Conservation (phyloP, 2,797 vertebrate genomes). For the Bradypus variegatus region DNA sequence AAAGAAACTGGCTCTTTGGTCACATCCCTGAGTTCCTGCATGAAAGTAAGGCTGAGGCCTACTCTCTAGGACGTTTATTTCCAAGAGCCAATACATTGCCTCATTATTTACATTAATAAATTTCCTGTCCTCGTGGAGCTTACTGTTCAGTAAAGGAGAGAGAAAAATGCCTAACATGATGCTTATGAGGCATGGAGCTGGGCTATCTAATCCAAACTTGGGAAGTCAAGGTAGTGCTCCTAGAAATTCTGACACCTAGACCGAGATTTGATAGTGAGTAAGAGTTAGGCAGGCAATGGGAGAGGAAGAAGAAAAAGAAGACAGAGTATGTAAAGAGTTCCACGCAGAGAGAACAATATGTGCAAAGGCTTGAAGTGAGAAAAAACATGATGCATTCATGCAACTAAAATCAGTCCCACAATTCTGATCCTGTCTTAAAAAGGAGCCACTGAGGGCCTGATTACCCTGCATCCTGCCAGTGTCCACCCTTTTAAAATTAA, state of each 20-base stretch:
- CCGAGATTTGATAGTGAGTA: background rate
- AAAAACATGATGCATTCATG: background rate
- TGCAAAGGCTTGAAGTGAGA: background rate
- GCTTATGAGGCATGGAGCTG: background rate
- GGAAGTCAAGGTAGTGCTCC: background rate
- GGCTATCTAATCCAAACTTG: background rate
- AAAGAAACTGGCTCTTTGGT: background rate
- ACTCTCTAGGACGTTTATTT: background rate
- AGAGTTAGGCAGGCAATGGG: background rate
- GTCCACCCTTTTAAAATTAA: background rate
- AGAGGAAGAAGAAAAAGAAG: background rate
- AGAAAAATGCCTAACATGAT: background rate
- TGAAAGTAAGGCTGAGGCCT: background rate
- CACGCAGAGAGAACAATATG: background rate
- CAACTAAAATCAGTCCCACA: background rate
- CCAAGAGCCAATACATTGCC: background rate
- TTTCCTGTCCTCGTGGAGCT: background rate
- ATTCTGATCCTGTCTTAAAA: background rate
- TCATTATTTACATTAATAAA: background rate
- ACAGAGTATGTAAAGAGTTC: background rate
- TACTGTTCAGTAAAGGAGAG: background rate
- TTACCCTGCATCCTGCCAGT: background rate
- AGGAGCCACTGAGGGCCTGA: background rate
- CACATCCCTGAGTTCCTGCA: background rate
- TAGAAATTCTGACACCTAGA: background rate